Evolutionary conservation across 2,113 vertebrate species (phyloP), one percentile per base, ranked within the genome.

Genomic region (Mobula hypostoma): DNA sequence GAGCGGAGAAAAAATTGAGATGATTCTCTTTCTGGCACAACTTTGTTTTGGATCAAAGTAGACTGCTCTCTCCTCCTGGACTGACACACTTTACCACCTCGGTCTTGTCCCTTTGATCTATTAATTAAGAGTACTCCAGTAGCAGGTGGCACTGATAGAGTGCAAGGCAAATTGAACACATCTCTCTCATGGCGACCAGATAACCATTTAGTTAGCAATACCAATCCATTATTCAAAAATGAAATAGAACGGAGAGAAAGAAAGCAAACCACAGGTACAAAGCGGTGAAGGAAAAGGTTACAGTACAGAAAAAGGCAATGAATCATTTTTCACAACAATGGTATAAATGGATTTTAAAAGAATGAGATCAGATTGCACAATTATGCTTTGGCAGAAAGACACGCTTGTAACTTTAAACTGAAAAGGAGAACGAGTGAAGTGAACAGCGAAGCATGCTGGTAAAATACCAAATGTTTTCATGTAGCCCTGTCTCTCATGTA

Each of bases 71-170:
- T 95, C 95, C 95, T 95, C 94, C 94, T 94, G 96, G 95, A 96
- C 94, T 96, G 95, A 95, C 94, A 96, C 96, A 96, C 97, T 97
- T 82, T 96, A 96, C 95, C 95, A 95, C 96, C 96, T 97, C 96
- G 96, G 96, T 96, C 94, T 94, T 82, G 94, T 94, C 94, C 95
- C 96, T 97, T 98, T 97, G 96, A 97, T 97, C 96, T 95, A 95
- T 95, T 96, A 97, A 96, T 96, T 96, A 97, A 97, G 97, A 97
- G 95, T 96, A 96, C 94, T 96, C 95, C 94, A 96, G 95, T 95
- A 97, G 96, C 96, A 97, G 97, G 97, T 95, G 97, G 95, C 96
- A 97, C 95, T 95, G 95, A 97, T 96, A 95, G 96, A 95, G 95
- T 94, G 94, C 95, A 94, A 94, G 94, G 95, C 95, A 95, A 96